Evolutionary conservation across 2,797 vertebrate species (phyloP).

Genomic region (Diglossa cyanea): DNA sequence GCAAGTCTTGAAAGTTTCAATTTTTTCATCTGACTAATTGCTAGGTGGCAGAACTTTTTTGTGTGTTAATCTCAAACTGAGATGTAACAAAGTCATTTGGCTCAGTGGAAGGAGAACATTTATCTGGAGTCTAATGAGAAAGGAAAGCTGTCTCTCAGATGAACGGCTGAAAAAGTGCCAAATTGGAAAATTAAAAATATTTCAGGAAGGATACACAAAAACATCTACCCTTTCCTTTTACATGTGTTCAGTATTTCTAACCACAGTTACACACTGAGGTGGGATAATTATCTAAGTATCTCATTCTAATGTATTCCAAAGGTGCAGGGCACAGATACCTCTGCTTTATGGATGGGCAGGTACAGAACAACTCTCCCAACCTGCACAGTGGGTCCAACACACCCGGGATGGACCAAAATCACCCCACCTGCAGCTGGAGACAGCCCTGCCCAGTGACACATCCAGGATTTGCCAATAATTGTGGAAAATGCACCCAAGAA

Average conservation of each 20-base stretch:
- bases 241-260: neutral
- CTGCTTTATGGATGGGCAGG: too few species aligned
- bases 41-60: neutral
- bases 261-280: neutral
- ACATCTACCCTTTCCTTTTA: neutral
- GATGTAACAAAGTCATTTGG: neutral
- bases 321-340: neutral
- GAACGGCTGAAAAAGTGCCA: neutral
- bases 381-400: neutral
- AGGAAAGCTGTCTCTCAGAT: neutral
- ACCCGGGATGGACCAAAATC: neutral
- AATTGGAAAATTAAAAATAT: neutral
- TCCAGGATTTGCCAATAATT: neutral
- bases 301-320: neutral
- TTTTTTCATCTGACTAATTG: neutral
- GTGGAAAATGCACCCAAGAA: neutral
- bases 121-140: neutral
- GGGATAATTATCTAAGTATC: neutral
- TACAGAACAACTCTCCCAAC: neutral
- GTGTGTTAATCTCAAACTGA: neutral
- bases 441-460: neutral
- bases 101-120: neutral
- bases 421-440: accelerated
- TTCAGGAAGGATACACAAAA: neutral
- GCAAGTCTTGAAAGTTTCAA: neutral